Conservation (phyloP, 2,888 invertebrate genomes). For the Drepana falcataria region DNA sequence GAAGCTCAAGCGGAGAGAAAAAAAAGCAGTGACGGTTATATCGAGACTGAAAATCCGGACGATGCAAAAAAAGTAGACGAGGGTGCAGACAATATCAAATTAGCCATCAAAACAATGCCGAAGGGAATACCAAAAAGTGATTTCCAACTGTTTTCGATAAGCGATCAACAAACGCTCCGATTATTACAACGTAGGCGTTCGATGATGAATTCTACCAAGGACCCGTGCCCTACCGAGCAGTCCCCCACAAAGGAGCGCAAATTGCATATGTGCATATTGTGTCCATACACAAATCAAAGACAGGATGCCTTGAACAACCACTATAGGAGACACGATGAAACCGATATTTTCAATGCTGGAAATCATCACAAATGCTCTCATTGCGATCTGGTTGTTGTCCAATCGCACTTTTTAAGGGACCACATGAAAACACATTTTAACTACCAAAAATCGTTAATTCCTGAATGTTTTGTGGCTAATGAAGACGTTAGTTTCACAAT, state of each 20-base stretch:
- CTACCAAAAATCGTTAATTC: slow-evolving; percentile 72
- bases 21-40: slow-evolving; percentile 43
- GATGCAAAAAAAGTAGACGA: slow-evolving; percentile 46
- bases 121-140: slow-evolving; percentile 61
- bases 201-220: slow-evolving; percentile 54
- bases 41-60: slow-evolving; percentile 40
- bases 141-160: slow-evolving; percentile 77
- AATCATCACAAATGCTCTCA: slow-evolving; percentile 85
- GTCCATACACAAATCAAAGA: slow-evolving; percentile 88
- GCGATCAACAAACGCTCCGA: slow-evolving; percentile 81
- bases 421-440: slow-evolving; percentile 89
- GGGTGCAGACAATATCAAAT: slow-evolving; percentile 52
- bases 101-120: slow-evolving; percentile 72
- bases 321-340: slow-evolving; percentile 82
- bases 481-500: slow-evolving; percentile 79
- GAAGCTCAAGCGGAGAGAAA: slow-evolving; percentile 81
- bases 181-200: slow-evolving; percentile 76
- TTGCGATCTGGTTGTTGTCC: slow-evolving; percentile 89
- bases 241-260: slow-evolving; percentile 78
- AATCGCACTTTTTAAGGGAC: slow-evolving; percentile 85
- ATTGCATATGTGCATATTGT: slow-evolving; percentile 84
- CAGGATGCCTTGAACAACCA: slow-evolving; percentile 87
- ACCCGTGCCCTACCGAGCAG: slow-evolving; percentile 52
- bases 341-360: slow-evolving; percentile 78
- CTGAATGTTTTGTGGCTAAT: slow-evolving; percentile 81